phyloP scores from a whole-genome alignment of 35 echinoderm and acorn worm species.

The Nesometra sesokonis region DNA sequence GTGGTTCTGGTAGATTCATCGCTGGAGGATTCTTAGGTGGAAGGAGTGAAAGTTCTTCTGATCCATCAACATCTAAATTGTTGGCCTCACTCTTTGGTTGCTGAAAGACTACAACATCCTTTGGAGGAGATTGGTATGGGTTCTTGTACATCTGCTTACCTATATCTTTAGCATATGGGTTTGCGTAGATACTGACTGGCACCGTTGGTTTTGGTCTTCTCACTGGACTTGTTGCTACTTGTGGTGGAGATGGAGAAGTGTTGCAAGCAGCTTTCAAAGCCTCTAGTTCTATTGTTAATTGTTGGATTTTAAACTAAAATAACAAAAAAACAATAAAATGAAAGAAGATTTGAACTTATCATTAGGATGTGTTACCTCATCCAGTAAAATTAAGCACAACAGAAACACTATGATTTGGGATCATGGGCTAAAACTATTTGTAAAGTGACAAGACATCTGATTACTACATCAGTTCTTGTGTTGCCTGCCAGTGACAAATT shows the following conservation, averaged over 20 bases:
- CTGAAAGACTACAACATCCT: background rate
- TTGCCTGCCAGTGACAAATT: too few relatives aligned
- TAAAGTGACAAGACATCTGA: too few relatives aligned
- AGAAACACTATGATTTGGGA: too few relatives aligned
- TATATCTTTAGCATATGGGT: slow-evolving; percentile 45
- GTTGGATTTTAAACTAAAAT: background rate
- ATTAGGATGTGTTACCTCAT: too few relatives aligned
- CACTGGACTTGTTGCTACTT: background rate
- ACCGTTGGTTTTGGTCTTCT: background rate
- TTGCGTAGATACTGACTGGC: background rate
- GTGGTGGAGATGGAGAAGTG: background rate
- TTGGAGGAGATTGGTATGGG: background rate
- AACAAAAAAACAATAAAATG: background rate
- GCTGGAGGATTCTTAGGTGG: background rate
- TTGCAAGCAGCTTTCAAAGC: background rate
- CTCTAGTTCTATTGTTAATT: background rate
- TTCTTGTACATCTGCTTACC: background rate
- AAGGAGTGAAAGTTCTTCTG: background rate
- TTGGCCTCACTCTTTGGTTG: background rate
- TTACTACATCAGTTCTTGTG: too few relatives aligned
- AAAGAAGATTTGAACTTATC: too few relatives aligned
- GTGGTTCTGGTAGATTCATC: slow-evolving; percentile 10
- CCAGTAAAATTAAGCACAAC: too few relatives aligned
- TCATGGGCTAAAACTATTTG: too few relatives aligned
- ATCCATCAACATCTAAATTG: background rate